A percentile compares a stretch with the other conserved stretches of the same genome.
Conservation (phyloP, 2,113 vertebrate species). For the Oryzias woworae region DNA sequence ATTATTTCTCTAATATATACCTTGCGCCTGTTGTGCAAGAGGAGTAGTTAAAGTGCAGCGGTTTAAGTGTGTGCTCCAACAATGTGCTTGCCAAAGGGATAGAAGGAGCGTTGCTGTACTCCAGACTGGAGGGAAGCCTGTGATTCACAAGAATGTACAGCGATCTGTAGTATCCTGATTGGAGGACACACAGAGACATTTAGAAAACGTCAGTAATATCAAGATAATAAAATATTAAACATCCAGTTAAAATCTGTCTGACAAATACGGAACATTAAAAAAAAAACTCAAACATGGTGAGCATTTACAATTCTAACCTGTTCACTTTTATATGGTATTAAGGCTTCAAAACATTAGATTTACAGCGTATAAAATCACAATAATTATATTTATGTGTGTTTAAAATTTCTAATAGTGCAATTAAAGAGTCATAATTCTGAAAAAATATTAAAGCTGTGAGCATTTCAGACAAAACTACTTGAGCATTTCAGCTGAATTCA, state of each 20-base stretch:
- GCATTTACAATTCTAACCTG: too few relatives aligned
- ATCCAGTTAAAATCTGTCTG: not conserved
- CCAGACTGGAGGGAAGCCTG: constrained; percentile 94
- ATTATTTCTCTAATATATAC: constrained; percentile 62
- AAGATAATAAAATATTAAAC: not conserved
- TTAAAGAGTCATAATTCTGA: too few relatives aligned
- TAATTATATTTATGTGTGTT: too few relatives aligned
- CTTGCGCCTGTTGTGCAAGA: constrained; percentile 92
- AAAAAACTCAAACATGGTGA: not conserved
- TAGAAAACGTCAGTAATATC: not conserved
- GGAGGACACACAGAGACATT: constrained; percentile 13
- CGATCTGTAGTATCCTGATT: constrained; percentile 90
- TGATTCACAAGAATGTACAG: constrained; percentile 93
- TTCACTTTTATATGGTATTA: too few relatives aligned
- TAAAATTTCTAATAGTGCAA: too few relatives aligned
- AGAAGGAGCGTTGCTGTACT: constrained; percentile 88
- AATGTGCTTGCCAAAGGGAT: constrained; percentile 92
- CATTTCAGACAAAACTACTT: constrained; percentile 15
- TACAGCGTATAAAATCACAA: too few relatives aligned
- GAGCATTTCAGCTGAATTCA: constrained; percentile 30
- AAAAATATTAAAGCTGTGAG: too few relatives aligned
- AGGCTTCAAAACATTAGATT: too few relatives aligned
- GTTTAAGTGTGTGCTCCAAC: constrained; percentile 95
- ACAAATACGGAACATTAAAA: not conserved
- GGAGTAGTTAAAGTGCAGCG: constrained; percentile 97